Evolutionary conservation across 2,113 vertebrate genomes (phyloP), one percentile per base, ranked within the genome.

Genomic region (Anoplopoma fimbria): DNA sequence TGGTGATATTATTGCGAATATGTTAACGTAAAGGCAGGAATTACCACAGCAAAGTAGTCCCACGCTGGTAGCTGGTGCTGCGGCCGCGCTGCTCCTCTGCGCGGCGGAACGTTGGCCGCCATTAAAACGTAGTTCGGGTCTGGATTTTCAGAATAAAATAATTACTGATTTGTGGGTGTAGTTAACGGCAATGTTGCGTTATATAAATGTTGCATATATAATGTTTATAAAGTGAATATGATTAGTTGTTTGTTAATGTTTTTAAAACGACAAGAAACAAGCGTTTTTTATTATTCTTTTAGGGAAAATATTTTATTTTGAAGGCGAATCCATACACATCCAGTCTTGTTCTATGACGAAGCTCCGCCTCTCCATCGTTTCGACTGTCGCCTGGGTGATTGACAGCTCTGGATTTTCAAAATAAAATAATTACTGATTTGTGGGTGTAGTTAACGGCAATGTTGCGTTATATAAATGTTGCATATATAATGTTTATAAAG

Each of bases 281-380:
- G 0, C 0, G 27, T 8, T 21, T 29, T 25, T 0, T 0, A 4
- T 36, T 29, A 62, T 1, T 4, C 34, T 2, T 6, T 1, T 4
- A 2, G 25, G 0, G 15, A 4, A 1, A 9, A 4, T 0, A 0
- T 55, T 84, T 89, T 83, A 74, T 81, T 91, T 81, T 90, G 69
- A 87, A 90, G 34, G 14, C 3, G 8, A 19, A 15, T 60, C 23
- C 0, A 0, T 0, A 0, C 0, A 27, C 15, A 82, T 89, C 79
- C 81, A 36, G 51, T 76, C 0, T 0, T 0, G 15, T 1, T 38
- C 6, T 3, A 0, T 1, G 68, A 75, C 38, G 9, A 23, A 25
- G 58, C 2, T 23, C 89, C 71, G 73, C 63, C 65, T 76, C 86
- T 86, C 87, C 93, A 93, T 94, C 87, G 85, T 84, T 74, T 90